phyloP scores from a whole-genome alignment of 30 jellyfish, hydroid and myxozoan genomes.

The Sanderia malayensis region DNA sequence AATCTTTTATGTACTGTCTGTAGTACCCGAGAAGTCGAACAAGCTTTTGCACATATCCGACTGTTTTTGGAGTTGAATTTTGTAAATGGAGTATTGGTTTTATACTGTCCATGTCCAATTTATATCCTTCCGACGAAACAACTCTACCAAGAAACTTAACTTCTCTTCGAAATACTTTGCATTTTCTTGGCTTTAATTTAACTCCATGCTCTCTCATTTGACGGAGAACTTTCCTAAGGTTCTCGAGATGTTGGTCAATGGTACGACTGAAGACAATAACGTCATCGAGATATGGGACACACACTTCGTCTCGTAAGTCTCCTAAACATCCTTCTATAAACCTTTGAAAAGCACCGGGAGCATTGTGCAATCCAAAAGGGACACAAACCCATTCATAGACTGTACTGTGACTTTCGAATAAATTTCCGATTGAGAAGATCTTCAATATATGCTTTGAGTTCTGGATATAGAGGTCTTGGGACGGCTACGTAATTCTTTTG shows the following conservation, averaged over 20 bases:
- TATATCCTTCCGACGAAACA: slow-evolving; percentile 15
- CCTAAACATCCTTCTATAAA: too few relatives aligned
- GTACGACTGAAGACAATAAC: too few relatives aligned
- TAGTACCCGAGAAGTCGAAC: slow-evolving; percentile 13
- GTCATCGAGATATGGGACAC: too few relatives aligned
- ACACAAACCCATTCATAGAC: neutral
- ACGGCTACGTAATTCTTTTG: too few relatives aligned
- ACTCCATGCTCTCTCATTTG: too few relatives aligned
- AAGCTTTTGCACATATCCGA: slow-evolving; percentile 7
- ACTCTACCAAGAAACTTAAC: slow-evolving; percentile 7
- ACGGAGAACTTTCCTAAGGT: too few relatives aligned
- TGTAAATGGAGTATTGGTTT: slow-evolving; percentile 14
- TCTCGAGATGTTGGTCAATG: too few relatives aligned
- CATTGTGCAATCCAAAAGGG: neutral
- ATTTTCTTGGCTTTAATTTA: neutral
- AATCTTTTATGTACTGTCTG: slow-evolving; percentile 8
- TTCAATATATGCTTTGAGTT: slow-evolving; percentile 40
- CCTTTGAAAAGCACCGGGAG: neutral
- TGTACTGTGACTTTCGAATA: slow-evolving; percentile 18
- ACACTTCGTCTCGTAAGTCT: too few relatives aligned
- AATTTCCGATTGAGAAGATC: slow-evolving; percentile 1
- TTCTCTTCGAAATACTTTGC: neutral
- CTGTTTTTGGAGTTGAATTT: slow-evolving; percentile 18
- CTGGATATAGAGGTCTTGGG: slow-evolving; percentile 39
- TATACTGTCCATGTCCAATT: slow-evolving; percentile 7